phyloP scores from a whole-genome alignment of 2,888 invertebrate genomes.

The Polyommatus iphigenia region DNA sequence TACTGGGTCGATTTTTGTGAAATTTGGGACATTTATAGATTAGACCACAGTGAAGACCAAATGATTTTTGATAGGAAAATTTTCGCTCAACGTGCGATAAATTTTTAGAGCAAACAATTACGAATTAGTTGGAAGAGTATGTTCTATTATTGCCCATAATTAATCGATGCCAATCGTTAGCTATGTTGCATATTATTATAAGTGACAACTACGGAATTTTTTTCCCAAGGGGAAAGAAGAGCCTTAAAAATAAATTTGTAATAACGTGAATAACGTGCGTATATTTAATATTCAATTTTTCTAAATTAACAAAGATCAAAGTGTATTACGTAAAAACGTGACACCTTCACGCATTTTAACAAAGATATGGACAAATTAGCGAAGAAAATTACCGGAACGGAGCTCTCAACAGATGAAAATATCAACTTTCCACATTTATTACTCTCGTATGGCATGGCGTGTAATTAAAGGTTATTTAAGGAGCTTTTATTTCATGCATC shows the following conservation, averaged over 20 bases:
- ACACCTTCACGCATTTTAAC: slow-evolving; percentile 60
- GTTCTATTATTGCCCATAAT: no score
- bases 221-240: no score
- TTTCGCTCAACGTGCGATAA: no score
- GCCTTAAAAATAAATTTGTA: neutral
- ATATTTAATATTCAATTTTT: neutral
- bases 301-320: slow-evolving; percentile 1
- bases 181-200: no score
- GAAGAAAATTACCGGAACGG: slow-evolving; percentile 62
- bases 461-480: slow-evolving; percentile 20
- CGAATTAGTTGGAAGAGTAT: no score
- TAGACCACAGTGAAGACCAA: no score
- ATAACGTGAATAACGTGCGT: neutral
- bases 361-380: slow-evolving; percentile 58
- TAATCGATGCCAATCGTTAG: no score
- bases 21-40: no score
- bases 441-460: slow-evolving; percentile 13
- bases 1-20: no score
- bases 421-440: slow-evolving; percentile 32
- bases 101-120: no score
- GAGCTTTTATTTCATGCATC: slow-evolving; percentile 3
- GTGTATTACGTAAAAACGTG: slow-evolving; percentile 35
- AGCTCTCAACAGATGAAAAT: slow-evolving; percentile 32
- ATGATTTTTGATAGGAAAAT: no score
- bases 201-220: no score